Base-by-base conservation (phyloP, 2,888 invertebrate species). In the Sarcophaga variegata region DNA sequence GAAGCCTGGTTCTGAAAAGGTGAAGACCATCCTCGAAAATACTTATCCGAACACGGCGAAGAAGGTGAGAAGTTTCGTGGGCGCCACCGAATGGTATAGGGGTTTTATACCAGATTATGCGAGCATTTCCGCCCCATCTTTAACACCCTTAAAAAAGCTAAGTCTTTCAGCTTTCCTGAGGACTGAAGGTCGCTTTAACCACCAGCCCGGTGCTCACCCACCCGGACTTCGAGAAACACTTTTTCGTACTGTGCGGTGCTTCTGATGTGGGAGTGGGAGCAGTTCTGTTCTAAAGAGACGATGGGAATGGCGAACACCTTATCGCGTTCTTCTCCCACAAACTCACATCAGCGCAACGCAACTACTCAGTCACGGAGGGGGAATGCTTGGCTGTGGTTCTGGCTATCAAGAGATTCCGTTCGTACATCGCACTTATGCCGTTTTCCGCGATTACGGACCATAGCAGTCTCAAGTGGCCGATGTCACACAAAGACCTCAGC, bases 41-140 rank as follows among this genome's bases (percentile, higher is more conserved):
- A 37, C 37, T 37, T 37, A 37, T 6, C 37, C 37, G 6, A 37
- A 6, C 0, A 78, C 49, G 3, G 54, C 37, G 1, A 67, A 67
- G 12, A 60, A 83, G n/a, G 70, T 82, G 0, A 8, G 75, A 6
- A 75, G 69, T 14, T 76, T 69, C 14, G 45, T 83, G 66, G 80
- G 80, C 1, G 75, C 70, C 1, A 70, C 76, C 1, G 80, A 76
- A 1, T 84, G 75, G 79, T 81, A 85, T 47, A 59, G 85, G 12
- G 49, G 81, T 6, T 85, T 85, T 14, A 85, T 85, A 5, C 77
- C 76, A 4, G 63, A 81, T 25, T 85, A 66, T n/a, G 72, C 74
- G 10, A 37, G 2, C 37, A 37, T 37, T 37, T 37, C 37, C 0
- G 69, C 81, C 80, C 85, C 2, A 72, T 85, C 5, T 77, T 67